A percentile compares a stretch with the other conserved stretches of the same genome.
phyloP scores from a whole-genome alignment of 2,113 vertebrate genomes.

The Phoxinus phoxinus region DNA sequence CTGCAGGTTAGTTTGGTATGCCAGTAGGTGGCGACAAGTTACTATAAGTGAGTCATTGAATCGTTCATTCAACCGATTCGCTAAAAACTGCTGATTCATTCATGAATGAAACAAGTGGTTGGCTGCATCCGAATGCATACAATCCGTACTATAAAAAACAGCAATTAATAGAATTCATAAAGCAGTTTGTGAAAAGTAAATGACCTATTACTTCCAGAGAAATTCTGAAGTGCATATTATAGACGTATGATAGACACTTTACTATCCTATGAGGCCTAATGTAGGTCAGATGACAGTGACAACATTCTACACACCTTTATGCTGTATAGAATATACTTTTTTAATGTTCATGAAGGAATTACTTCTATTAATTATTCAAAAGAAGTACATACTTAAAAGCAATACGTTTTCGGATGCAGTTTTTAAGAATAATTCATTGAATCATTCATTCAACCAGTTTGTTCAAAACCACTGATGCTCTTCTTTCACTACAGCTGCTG shows the following conservation, averaged over 20 bases:
- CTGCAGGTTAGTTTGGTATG: not conserved
- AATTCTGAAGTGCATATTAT: not conserved
- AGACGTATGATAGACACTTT: not conserved
- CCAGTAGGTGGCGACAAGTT: not conserved
- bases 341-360: too few relatives aligned
- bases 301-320: too few relatives aligned
- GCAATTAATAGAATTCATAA: not conserved
- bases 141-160: not conserved
- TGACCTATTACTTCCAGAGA: not conserved
- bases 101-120: not conserved
- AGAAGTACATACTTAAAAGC: too few relatives aligned
- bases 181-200: not conserved
- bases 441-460: not conserved
- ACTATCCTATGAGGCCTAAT: not conserved
- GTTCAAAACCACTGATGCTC: not conserved
- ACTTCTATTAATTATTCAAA: too few relatives aligned
- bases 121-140: not conserved
- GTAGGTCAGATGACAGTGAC: too few relatives aligned
- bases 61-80: not conserved
- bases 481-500: too few relatives aligned
- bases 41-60: not conserved
- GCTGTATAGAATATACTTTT: too few relatives aligned
- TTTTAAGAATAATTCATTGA: too few relatives aligned
- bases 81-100: not conserved
- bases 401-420: too few relatives aligned